Conservation (phyloP, 2,113 vertebrate genomes). For the Mustela nigripes region DNA sequence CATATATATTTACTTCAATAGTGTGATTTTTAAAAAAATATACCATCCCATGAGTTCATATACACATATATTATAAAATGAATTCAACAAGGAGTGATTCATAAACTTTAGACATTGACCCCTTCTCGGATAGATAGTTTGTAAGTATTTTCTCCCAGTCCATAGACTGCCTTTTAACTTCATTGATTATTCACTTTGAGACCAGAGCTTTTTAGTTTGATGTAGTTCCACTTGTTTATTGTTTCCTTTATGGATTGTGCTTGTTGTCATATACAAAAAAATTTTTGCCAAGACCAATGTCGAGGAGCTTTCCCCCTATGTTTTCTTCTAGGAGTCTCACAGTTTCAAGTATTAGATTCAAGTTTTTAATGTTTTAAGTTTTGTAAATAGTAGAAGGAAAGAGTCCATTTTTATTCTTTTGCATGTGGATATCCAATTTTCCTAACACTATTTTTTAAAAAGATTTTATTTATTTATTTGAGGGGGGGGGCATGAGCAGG, state of each 20-base stretch:
- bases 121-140: neutral
- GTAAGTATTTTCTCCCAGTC: neutral
- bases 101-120: neutral
- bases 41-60: neutral
- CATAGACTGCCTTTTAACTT: neutral
- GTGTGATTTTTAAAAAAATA: neutral
- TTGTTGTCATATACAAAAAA: neutral
- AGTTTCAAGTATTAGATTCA: neutral
- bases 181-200: neutral
- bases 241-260: neutral
- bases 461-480: neutral
- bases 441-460: neutral
- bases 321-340: neutral
- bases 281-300: neutral
- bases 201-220: neutral
- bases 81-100: neutral
- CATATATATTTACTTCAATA: neutral
- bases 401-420: neutral
- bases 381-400: neutral
- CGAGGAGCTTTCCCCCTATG: neutral
- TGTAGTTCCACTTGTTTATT: neutral
- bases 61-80: neutral
- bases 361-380: neutral
- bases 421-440: neutral
- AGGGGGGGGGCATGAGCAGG: neutral